Percentiles rank a stretch among this genome's conserved stretches.
These are phyloP conservation scores for Zaprionus africanus DNA, from an alignment of 1,140 invertebrate species.

Conservation along the genomic window DNA sequence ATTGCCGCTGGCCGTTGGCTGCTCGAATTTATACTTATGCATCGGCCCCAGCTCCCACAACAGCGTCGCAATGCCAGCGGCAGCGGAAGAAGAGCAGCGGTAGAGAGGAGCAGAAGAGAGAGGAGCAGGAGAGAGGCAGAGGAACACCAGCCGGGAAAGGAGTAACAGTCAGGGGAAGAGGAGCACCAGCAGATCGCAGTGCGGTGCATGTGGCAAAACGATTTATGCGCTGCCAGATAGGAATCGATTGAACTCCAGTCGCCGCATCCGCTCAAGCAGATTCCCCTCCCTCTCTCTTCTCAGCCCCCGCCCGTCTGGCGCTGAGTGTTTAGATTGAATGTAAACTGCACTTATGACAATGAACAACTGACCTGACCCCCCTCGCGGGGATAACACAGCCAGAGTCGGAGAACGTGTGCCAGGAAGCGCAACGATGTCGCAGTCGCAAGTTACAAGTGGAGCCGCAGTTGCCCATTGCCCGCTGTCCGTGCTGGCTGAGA, in stretches of 20 bases:
- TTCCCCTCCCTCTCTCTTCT: neutral
- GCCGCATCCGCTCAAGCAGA: slow-evolving; percentile 25
- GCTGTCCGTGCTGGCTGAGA: slow-evolving; percentile 10
- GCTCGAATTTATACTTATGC: slow-evolving; percentile 64
- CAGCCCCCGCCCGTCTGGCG: neutral
- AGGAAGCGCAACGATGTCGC: neutral
- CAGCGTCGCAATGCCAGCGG: slow-evolving; percentile 28
- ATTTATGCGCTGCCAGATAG: slow-evolving; percentile 80
- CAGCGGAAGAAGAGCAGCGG: slow-evolving; percentile 2
- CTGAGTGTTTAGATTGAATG: slow-evolving; percentile 78
- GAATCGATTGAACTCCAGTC: slow-evolving; percentile 72
- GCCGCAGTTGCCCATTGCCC: neutral
- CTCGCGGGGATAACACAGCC: neutral
- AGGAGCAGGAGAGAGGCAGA: neutral
- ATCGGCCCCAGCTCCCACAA: slow-evolving; percentile 4
- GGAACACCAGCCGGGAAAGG: neutral
- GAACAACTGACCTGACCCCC: slow-evolving; percentile 61
- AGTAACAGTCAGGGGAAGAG: neutral
- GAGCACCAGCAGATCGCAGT: slow-evolving; percentile 32
- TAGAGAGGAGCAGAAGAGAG: neutral
- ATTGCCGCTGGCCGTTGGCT: slow-evolving; percentile 50
- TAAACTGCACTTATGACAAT: slow-evolving; percentile 81
- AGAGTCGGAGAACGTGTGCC: slow-evolving; percentile 9
- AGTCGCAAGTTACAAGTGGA: neutral
- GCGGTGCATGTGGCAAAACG: slow-evolving; percentile 73